phyloP scores from a whole-genome alignment of 2,797 vertebrate genomes.

The Acipenser transmontanus region DNA sequence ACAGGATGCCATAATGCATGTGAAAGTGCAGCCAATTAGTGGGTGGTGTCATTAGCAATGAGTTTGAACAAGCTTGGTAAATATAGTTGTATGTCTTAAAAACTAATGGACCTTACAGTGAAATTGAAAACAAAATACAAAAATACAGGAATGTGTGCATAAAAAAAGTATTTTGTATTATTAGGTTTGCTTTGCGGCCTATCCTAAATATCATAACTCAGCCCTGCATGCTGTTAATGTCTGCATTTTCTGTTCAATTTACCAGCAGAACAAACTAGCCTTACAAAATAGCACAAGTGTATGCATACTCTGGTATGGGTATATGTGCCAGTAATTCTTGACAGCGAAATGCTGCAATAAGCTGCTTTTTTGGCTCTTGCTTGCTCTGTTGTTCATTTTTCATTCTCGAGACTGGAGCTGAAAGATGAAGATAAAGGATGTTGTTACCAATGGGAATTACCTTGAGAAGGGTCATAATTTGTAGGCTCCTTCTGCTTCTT shows the following conservation, averaged over 20 bases:
- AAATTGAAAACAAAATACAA: too few species aligned
- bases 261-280: not conserved
- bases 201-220: too few species aligned
- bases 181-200: too few species aligned
- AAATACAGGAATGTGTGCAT: too few species aligned
- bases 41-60: too few species aligned
- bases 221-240: not conserved
- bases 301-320: not conserved
- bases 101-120: too few species aligned
- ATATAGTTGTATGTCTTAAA: too few species aligned
- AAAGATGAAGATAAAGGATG: slow-evolving; percentile 14
- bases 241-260: not conserved
- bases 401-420: slow-evolving; percentile 10
- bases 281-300: too few species aligned
- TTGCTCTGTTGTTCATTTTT: slow-evolving; percentile 18
- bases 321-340: not conserved
- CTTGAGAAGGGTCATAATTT: slow-evolving; percentile 6
- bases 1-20: too few species aligned
- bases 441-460: slow-evolving; percentile 7
- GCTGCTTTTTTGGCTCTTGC: not conserved
- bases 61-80: too few species aligned
- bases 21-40: too few species aligned
- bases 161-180: too few species aligned
- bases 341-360: not conserved
- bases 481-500: not conserved